phyloP scores from a whole-genome alignment of 1,140 invertebrate species.

The Stegodyphus dumicola region DNA sequence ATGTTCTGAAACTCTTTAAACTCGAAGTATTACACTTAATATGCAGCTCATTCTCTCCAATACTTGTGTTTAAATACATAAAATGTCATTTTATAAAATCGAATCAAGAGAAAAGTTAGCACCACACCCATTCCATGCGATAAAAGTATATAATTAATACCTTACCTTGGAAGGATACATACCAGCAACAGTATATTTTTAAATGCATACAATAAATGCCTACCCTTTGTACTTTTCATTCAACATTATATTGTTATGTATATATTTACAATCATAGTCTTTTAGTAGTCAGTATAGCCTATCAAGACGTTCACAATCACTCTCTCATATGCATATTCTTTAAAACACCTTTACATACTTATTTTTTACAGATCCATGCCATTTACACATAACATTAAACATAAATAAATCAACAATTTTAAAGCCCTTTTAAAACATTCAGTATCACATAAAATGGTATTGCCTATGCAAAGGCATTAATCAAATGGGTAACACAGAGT shows the following conservation, averaged over 20 bases:
- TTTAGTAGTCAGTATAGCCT: neutral
- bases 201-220: constrained; percentile 44
- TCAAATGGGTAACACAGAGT: too few species aligned
- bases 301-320: neutral
- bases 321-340: constrained; percentile 20
- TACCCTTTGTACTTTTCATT: constrained; percentile 43
- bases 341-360: neutral
- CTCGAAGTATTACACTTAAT: constrained; percentile 6
- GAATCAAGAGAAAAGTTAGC: constrained; percentile 51
- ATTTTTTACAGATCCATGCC: too few species aligned
- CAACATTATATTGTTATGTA: constrained; percentile 36
- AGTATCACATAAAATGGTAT: too few species aligned
- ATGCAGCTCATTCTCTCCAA: neutral
- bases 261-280: constrained; percentile 42
- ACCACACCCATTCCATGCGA: constrained; percentile 47
- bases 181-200: constrained; percentile 32
- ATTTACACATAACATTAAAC: too few species aligned
- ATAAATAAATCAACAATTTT: too few species aligned
- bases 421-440: too few species aligned
- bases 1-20: neutral
- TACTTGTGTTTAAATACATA: neutral
- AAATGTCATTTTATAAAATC: constrained; percentile 33
- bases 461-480: too few species aligned
- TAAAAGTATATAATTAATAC: constrained; percentile 37
- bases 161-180: constrained; percentile 26